Base-by-base conservation (phyloP, 2,797 vertebrate genomes). In the Gymnoscopelus microlampas region DNA sequence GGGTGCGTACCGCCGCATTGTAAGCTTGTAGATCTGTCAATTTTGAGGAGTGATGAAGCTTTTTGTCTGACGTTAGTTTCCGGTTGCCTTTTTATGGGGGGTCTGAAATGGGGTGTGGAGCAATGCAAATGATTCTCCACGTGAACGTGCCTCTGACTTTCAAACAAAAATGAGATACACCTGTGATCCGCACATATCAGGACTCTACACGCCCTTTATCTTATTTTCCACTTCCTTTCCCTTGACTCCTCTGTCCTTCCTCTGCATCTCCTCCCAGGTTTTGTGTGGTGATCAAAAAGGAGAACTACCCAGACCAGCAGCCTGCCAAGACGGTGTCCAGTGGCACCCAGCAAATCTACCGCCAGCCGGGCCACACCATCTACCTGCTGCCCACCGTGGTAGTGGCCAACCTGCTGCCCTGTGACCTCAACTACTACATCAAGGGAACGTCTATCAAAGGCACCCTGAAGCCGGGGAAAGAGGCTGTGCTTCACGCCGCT, bases 211-310 rank as follows among this genome's bases (percentile, higher is more conserved):
- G 26, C 26, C 26, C 26, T 29, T 29, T 29, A 58, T 35, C 7
- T 58, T 1, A 6, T 58, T 14, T 58, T 10, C 8, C 35, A 0
- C 3, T 14, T 60, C 1, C 1, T 58, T 50, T 54, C 0, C 68
- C 12, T 57, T 39, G n/a, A 5, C 1, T 12, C 71, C 8, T 7
- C 4, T 11, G 11, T 9, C 13, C 19, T 9, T 39, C 10, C 19
- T 3, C 48, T 3, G 6, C 3, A 23, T 4, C 44, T 29, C 47
- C 23, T 4, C 4, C 58, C 50, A 95, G 98, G 90, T 99, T 98
- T 82, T 98, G 96, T 67, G 97, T 99, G 73, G 96, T 98, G 56
- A 96, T 98, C 68, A 98, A 98, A 84, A 99, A 99, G 78, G 97
- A 98, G 68, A 97, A 96, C 80, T 99, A 98, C 49, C 98, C 98